Base-by-base conservation (phyloP, 2,797 vertebrate genomes). In the Sebastolobus alascanus region DNA sequence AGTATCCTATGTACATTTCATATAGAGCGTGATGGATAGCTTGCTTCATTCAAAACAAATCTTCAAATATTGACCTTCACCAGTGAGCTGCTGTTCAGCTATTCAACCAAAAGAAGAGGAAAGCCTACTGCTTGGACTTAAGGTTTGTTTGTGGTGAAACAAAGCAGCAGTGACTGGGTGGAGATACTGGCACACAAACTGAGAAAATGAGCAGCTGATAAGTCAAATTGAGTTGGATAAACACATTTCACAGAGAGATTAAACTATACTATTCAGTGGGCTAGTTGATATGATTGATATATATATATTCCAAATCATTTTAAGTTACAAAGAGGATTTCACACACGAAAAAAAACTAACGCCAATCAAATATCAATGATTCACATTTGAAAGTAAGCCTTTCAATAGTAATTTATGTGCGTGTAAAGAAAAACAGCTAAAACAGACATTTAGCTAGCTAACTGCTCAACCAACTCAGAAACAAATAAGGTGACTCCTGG, bases 101-200 rank as follows among this genome's bases (percentile, higher is more conserved):
- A 6, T 65, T 33, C 20, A 20, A 14, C 27, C 20, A 35, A 1
- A 27, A 25, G 11, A 18, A 50, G 56, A 67, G 13, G 2, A 8
- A 16, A 7, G 9, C 2, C 18, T 31, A 0, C 27, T 29, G 22
- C 55, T 25, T 7, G 10, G 14, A 16, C 29, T 29, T 4, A 0
- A n/a, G 58, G 9, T 61, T 7, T 87, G 85, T 86, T 87, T 87
- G 58, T 84, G 64, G 74, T 55, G 50, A 82, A 86, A 86, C 83
- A 79, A 64, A 60, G 37, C 43, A 46, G 31, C 66, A 50, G n/a
- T 1, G 3, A 20, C 33, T 27, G 68, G 63, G 43, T 20, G 70
- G 69, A 67, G 5, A 22, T 1, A 37, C 65, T 60, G 68, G 13
- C 37, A 65, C 52, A 76, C 38, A 54, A 6, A 33, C 56, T 16